These are phyloP conservation scores for Panonychus citri DNA, from an alignment of 1,140 invertebrate species.

Conservation along the genomic window DNA sequence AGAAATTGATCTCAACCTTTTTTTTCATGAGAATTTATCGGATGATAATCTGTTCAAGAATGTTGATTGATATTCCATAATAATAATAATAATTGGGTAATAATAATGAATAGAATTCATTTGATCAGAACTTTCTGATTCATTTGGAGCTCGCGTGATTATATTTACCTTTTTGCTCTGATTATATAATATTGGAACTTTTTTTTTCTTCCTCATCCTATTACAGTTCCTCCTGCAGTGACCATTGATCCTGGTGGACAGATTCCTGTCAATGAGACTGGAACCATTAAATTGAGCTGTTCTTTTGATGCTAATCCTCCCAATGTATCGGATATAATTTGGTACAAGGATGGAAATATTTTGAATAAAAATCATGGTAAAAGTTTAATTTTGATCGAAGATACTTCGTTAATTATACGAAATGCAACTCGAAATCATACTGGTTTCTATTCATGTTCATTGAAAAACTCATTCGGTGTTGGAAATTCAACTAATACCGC, in stretches of 20 bases:
- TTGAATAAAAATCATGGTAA: not conserved
- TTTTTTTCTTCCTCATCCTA: too few species aligned
- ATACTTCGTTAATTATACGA: conserved; percentile 10
- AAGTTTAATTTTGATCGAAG: not conserved
- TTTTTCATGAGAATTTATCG: too few species aligned
- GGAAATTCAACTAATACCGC: conserved; percentile 14
- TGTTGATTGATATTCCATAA: too few species aligned
- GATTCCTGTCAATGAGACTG: conserved; percentile 14
- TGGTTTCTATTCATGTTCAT: conserved; percentile 16
- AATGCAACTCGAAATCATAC: conserved; percentile 18
- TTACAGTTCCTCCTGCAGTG: conserved; percentile 17
- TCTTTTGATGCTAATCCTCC: conserved; percentile 17
- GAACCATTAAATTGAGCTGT: conserved; percentile 13
- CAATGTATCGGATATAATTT: conserved; percentile 16
- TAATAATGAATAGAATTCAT: too few species aligned
- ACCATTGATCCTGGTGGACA: conserved; percentile 13
- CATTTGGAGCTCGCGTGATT: too few species aligned
- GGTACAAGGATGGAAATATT: conserved; percentile 14
- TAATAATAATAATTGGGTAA: too few species aligned
- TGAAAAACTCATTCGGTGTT: conserved; percentile 18
- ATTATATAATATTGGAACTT: too few species aligned
- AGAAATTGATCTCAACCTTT: too few species aligned
- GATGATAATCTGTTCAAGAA: too few species aligned
- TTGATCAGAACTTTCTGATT: too few species aligned
- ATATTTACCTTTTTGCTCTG: too few species aligned